Evolutionary conservation across 1,140 invertebrate species (phyloP).

Genomic region (Hycleus cichorii): DNA sequence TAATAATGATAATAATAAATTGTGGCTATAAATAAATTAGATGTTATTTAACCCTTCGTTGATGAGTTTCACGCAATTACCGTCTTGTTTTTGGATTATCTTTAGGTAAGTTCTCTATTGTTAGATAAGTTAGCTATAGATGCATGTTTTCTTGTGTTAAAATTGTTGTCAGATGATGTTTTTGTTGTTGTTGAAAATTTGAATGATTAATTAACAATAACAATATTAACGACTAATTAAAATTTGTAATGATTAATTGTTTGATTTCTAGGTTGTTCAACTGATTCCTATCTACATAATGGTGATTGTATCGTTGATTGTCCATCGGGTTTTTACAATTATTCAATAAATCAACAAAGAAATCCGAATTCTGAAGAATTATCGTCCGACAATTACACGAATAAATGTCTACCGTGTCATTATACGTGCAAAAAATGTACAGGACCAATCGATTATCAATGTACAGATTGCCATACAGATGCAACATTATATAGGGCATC

Average conservation of each 20-base stretch:
- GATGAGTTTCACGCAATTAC: constrained; percentile 4
- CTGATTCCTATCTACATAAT: constrained; percentile 36
- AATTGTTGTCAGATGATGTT: constrained; percentile 38
- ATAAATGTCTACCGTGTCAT: constrained; percentile 45
- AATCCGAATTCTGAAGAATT: not conserved
- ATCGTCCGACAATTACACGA: constrained; percentile 7
- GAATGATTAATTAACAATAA: constrained; percentile 1
- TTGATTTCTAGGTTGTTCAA: constrained; percentile 43
- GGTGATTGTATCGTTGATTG: constrained; percentile 42
- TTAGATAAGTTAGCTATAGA: constrained; percentile 1
- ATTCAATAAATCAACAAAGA: not conserved
- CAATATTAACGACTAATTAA: constrained; percentile 2
- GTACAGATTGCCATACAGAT: constrained; percentile 47
- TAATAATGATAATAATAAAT: constrained; percentile 29
- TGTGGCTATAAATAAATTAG: constrained; percentile 28
- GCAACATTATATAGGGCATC: constrained; percentile 36
- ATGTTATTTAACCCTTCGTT: constrained; percentile 11
- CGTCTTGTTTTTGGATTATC: constrained; percentile 9
- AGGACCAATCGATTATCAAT: constrained; percentile 51
- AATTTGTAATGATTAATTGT: not conserved
- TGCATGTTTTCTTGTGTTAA: constrained; percentile 29
- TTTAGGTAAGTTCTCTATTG: constrained; percentile 10
- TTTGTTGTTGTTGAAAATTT: not conserved
- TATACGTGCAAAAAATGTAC: constrained; percentile 51
- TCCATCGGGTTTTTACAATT: constrained; percentile 37